Conservation (phyloP, 1,140 invertebrate species). For the Bilobella aurantiaca region DNA sequence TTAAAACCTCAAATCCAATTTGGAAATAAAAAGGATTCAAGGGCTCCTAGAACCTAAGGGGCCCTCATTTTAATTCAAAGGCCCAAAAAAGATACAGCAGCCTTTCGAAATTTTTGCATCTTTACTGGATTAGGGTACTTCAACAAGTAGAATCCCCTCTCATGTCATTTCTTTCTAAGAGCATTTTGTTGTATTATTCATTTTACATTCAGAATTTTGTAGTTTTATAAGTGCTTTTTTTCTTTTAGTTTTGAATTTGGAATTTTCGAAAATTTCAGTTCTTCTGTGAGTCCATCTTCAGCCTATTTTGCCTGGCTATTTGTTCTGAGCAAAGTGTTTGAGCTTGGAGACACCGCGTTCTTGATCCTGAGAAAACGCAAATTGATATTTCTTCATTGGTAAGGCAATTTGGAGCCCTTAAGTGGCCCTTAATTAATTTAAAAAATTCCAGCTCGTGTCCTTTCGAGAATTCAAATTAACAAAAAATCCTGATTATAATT, state of each 20-base stretch:
- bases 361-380: slow-evolving; percentile 51
- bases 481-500: slow-evolving; percentile 29
- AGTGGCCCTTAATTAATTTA: background rate
- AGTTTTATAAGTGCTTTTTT: no score
- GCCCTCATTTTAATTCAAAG: no score
- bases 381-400: slow-evolving; percentile 48
- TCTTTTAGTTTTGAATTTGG: no score
- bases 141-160: no score
- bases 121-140: no score
- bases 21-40: background rate
- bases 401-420: background rate
- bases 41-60: no score
- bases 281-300: slow-evolving; percentile 20
- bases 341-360: slow-evolving; percentile 43
- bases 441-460: no score
- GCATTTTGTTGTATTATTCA: no score
- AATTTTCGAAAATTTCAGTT: slow-evolving; percentile 8
- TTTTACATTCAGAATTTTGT: no score
- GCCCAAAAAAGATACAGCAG: no score
- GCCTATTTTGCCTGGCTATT: slow-evolving; percentile 46
- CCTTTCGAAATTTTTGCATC: no score
- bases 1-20: background rate
- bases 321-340: slow-evolving; percentile 44
- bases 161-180: no score
- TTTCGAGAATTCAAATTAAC: background rate